A percentile compares a stretch with the other conserved stretches of the same genome.
These are phyloP conservation scores for Saguinus midas DNA, from an alignment of 2,113 vertebrate genomes.

Conservation along the genomic window DNA sequence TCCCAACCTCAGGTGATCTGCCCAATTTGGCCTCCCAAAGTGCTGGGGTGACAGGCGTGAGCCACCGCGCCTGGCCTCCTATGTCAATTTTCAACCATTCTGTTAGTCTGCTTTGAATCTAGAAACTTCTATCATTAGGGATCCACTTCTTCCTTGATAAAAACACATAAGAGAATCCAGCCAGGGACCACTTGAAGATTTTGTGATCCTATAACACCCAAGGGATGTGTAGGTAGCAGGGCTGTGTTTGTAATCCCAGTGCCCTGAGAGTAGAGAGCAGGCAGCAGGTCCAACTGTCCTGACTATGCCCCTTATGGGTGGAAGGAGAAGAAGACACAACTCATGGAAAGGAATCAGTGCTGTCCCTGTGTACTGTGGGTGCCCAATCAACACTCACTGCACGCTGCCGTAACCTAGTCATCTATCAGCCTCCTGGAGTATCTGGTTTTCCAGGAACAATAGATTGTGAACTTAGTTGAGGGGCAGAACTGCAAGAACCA, in stretches of 20 bases:
- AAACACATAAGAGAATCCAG: not conserved
- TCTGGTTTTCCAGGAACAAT: not conserved
- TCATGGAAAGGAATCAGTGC: not conserved
- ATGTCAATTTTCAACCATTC: not conserved
- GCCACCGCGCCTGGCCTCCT: not conserved
- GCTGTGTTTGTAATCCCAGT: not conserved
- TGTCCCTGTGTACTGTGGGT: too few species aligned
- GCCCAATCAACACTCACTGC: accelerated
- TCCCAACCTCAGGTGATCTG: too few species aligned
- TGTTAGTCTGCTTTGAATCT: not conserved
- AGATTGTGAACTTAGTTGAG: not conserved
- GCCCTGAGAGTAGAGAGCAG: not conserved
- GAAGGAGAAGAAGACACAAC: not conserved
- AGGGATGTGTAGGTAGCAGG: not conserved
- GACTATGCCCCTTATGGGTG: not conserved
- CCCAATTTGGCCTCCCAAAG: too few species aligned
- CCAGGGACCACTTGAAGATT: not conserved
- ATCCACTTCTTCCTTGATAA: not conserved
- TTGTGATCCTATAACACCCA: not conserved
- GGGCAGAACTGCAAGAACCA: not conserved
- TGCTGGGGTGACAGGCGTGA: too few species aligned
- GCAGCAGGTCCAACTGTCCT: not conserved
- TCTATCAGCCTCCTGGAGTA: not conserved
- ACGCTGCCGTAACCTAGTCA: not conserved
- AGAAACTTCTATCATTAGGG: not conserved